Base-by-base conservation (phyloP, 2,888 invertebrate genomes). In the Oscheius sp. region DNA sequence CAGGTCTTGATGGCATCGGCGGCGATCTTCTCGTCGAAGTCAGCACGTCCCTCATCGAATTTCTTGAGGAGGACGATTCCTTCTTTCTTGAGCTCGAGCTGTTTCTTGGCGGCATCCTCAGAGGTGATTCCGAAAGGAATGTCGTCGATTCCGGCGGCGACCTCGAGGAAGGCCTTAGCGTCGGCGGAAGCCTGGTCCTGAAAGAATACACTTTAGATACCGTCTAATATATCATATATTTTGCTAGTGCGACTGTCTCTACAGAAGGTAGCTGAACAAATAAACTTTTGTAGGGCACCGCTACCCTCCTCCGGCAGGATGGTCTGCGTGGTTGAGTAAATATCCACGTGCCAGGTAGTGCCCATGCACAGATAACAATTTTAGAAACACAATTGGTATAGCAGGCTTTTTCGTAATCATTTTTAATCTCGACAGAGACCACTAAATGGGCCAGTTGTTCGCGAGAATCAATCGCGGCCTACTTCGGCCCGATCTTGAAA, bases 121-220 rank as follows among this genome's bases (percentile, higher is more conserved):
- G 92, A 92, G 70, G 94, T 93, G 88, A 98, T 92, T 86, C 92
- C 97, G 89, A 99, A 99, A 63, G 93, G 92, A 89, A 93, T 92
- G 89, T 96, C 95, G 88, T 99, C 98, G 80, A 94, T 91, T 53
- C 91, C 90, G 82, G 92, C 92, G 74, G 96, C 97, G 73, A 93
- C 93, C 80, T 92, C 91, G 81, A 94, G 90, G 92, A 93, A 98
- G 56, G 92, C 91, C 90, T 95, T 94, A 52, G 96, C 96, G 79
- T 92, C 93, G 16, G 92, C 93, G 43, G 93, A 92, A 74, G 93
- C 92, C 79, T 92, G 91, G 89, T 96, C 93, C 91, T 92, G 86
- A 29, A 89, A 89, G 58, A 16, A 64, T 13, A 1, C 46, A 18
- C 18, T 13, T 35, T n/a, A 29, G 21, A 25, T 25, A 61, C 43